Evolutionary conservation across 2,113 vertebrate species (phyloP).

Genomic region (Hylia prasina): DNA sequence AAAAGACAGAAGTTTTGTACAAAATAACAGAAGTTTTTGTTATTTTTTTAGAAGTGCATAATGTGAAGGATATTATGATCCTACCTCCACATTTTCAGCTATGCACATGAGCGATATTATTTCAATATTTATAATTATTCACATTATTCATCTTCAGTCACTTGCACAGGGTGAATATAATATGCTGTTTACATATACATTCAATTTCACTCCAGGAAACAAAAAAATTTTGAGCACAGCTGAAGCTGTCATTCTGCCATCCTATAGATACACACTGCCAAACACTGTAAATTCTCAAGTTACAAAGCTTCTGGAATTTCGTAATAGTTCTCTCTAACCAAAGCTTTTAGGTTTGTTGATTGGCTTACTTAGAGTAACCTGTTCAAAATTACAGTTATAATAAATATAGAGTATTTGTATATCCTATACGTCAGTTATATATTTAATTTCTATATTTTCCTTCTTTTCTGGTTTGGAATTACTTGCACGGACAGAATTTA

Average conservation of each 20-base stretch:
- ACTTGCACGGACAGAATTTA: not conserved
- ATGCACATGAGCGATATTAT: not conserved
- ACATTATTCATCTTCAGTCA: not conserved
- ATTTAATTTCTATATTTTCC: not conserved
- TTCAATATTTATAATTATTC: not conserved
- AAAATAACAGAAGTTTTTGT: not conserved
- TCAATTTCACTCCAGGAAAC: not conserved
- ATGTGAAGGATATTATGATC: not conserved
- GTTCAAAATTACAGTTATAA: not conserved
- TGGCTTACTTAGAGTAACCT: not conserved
- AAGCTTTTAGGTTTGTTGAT: not conserved
- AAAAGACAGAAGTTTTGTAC: not conserved
- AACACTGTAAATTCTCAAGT: not conserved
- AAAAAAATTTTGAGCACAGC: not conserved
- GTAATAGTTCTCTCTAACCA: not conserved
- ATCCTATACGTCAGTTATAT: not conserved
- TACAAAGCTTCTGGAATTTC: not conserved
- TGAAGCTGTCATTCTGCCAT: conserved; percentile 3
- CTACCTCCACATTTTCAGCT: not conserved
- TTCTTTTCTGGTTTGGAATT: not conserved
- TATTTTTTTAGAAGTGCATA: not conserved
- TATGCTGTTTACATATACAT: not conserved
- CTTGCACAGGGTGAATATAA: not conserved
- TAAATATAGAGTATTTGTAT: conserved; percentile 8
- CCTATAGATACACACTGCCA: not conserved